phyloP scores from a whole-genome alignment of 2,113 vertebrate genomes.

The Pardalotus punctatus region DNA sequence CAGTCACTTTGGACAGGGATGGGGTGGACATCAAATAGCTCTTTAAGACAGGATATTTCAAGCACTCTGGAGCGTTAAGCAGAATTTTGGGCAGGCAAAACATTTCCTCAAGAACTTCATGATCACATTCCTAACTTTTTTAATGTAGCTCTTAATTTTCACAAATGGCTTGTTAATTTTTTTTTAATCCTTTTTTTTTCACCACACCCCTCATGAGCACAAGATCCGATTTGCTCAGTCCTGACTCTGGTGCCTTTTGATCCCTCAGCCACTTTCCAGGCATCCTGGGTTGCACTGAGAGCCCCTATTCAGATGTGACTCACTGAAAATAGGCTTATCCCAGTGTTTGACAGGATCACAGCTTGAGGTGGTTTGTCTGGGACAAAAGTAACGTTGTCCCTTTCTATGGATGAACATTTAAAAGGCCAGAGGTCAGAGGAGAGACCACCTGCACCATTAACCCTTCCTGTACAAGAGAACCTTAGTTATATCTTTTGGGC shows the following conservation, averaged over 20 bases:
- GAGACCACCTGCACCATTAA: constrained; percentile 58
- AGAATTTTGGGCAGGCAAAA: background rate
- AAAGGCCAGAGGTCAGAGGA: constrained; percentile 50
- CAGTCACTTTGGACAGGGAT: background rate
- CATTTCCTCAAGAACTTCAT: background rate
- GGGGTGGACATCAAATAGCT: background rate
- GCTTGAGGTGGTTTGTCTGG: constrained; percentile 47
- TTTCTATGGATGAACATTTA: constrained; percentile 41
- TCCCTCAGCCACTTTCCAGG: background rate
- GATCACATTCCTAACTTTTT: background rate
- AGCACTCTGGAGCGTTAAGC: background rate
- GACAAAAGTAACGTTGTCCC: constrained; percentile 46
- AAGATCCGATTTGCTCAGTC: background rate
- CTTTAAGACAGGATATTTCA: background rate
- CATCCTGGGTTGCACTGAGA: background rate
- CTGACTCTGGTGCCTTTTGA: background rate
- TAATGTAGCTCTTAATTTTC: background rate
- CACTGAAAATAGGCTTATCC: constrained; percentile 32
- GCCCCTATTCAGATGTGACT: background rate
- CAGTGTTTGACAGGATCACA: constrained; percentile 41
- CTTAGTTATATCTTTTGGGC: background rate
- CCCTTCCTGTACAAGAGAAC: background rate
- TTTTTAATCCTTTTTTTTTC: background rate
- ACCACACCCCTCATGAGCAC: background rate
- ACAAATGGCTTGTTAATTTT: background rate